Base-by-base conservation (phyloP, 2,888 invertebrate genomes). In the Allygus modestus region DNA sequence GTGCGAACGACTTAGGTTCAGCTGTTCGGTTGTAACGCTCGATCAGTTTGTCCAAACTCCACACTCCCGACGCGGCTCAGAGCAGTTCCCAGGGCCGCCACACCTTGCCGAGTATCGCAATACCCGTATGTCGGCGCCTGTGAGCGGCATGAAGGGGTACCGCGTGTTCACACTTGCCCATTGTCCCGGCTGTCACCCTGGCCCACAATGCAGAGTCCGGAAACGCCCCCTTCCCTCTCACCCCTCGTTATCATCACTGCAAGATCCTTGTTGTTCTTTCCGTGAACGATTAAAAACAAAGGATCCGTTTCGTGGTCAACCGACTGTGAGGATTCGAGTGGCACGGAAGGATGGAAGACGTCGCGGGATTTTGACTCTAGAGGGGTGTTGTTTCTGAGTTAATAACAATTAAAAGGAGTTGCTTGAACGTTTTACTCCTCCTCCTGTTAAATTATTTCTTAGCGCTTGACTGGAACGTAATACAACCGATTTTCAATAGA, bases 81-180 rank as follows among this genome's bases (percentile, higher is more conserved):
- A n/a, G n/a, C n/a, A 4, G 37, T 37, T 37, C 37, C 4, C 37
- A 37, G 37, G 37, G 37, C 37, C 37, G 37, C 37, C 37, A 37
- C 37, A 37, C 37, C 37, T 37, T 4, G 37, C 9, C 4, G 37
- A 7, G 37, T 37, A 37, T 37, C 37, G 37, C 37, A 9, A 37
- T 17, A 12, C 46, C 46, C 46, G 46, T 15, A 46, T 46, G 46
- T 46, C 46, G 46, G 15, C 46, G 12, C 46, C 46, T 37, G 37
- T 37, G 37, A 37, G 37, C 37, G 37, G 37, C 9, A 37, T 37
- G 37, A 37, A 37, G 37, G 37, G 37, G 37, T n/a, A n/a, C n/a
- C n/a, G n/a, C n/a, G 37, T 58, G 79, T 79, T 79, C 79, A 79
- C 79, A 79, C 79, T 58, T 58, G 58, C 23, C 20, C 46, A 54